phyloP scores from a whole-genome alignment of 2,113 vertebrate genomes.

The Tetraodon nigroviridis region DNA sequence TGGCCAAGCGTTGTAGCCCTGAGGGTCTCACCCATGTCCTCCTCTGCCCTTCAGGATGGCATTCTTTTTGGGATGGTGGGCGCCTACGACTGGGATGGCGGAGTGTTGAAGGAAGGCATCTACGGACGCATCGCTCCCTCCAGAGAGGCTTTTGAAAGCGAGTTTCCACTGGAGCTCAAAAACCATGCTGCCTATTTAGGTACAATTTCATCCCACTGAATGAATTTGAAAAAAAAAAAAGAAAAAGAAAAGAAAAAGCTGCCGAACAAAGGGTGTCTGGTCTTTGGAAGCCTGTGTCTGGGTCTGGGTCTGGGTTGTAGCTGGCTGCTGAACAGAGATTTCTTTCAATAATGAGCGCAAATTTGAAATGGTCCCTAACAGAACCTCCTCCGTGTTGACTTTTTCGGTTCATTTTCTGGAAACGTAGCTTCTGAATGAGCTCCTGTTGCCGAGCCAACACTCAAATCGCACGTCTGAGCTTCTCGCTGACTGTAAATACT shows the following conservation, averaged over 20 bases:
- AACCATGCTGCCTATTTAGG: conserved; percentile 93
- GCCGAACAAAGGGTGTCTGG: background rate
- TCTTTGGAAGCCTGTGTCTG: background rate
- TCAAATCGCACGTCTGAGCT: conserved; percentile 1
- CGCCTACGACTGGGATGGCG: conserved; percentile 92
- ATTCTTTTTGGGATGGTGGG: conserved; percentile 93
- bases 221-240: too few relatives aligned
- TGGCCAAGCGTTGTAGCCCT: background rate
- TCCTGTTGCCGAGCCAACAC: conserved; percentile 1
- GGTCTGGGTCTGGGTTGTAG: background rate
- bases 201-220: conserved; percentile 45
- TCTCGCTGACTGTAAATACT: conserved; percentile 2
- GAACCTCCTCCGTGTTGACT: background rate
- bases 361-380: background rate
- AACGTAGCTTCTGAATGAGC: conserved; percentile 4
- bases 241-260: background rate
- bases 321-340: background rate
- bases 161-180: conserved; percentile 84
- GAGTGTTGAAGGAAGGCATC: conserved; percentile 80
- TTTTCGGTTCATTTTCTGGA: background rate
- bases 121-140: conserved; percentile 70
- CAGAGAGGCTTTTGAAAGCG: conserved; percentile 79
- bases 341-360: background rate
- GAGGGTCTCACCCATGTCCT: background rate
- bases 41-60: conserved; percentile 76